Evolutionary conservation across 1,140 invertebrate species (phyloP).

Genomic region (Drosophila santomea): DNA sequence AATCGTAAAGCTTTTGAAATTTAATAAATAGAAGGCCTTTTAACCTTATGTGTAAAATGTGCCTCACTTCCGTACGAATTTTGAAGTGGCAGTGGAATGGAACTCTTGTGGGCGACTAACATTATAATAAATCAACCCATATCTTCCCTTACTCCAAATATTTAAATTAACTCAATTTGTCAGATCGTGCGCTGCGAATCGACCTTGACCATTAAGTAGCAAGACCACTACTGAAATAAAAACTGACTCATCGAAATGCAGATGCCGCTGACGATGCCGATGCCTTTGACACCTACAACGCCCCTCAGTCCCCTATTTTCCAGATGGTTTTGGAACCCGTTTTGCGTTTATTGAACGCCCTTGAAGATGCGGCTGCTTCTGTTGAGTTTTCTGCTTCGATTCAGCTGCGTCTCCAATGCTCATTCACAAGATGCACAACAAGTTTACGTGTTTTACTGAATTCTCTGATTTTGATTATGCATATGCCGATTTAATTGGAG

Average conservation of each 20-base stretch:
- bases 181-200: conserved; percentile 46
- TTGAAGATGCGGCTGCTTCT: conserved; percentile 48
- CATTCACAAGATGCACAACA: conserved; percentile 69
- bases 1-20: background rate
- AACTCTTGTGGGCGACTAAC: conserved; percentile 32
- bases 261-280: conserved; percentile 26
- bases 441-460: conserved; percentile 43
- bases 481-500: conserved; percentile 62
- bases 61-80: conserved; percentile 18
- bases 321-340: conserved; percentile 46
- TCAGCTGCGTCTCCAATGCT: conserved; percentile 16
- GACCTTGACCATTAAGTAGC: conserved; percentile 52
- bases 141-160: conserved; percentile 53
- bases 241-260: conserved; percentile 50
- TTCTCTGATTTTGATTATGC: conserved; percentile 41
- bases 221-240: conserved; percentile 11
- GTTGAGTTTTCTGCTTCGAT: conserved; percentile 29
- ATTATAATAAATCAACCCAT: conserved; percentile 5
- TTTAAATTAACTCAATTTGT: conserved; percentile 73
- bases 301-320: conserved; percentile 7
- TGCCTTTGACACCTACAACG: conserved; percentile 59
- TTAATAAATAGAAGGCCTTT: background rate
- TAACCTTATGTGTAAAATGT: background rate
- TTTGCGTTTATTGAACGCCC: conserved; percentile 47
- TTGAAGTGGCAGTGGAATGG: conserved; percentile 10